phyloP scores from a whole-genome alignment of 2,797 vertebrate genomes.

The Kryptopterus vitreolus region DNA sequence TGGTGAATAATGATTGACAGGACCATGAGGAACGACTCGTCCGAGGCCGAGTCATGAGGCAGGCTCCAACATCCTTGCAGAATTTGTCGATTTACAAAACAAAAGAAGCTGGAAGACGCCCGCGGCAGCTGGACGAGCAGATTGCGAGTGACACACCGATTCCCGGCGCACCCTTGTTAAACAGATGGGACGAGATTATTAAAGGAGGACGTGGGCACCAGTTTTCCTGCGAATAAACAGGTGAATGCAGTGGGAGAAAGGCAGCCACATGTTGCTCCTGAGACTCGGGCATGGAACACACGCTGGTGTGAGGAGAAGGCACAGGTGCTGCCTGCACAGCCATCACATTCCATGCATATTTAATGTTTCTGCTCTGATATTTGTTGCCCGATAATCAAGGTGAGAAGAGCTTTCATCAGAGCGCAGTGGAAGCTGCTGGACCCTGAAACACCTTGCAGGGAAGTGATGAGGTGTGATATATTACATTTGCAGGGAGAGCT shows the following conservation, averaged over 20 bases:
- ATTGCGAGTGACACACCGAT: not conserved
- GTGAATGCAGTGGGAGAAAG: not conserved
- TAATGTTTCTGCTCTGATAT: slow-evolving; percentile 54
- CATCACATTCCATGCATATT: slow-evolving; percentile 52
- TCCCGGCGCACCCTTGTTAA: slow-evolving; percentile 1
- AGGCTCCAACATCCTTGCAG: slow-evolving; percentile 5
- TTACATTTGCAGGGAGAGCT: slow-evolving; percentile 19
- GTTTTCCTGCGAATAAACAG: not conserved
- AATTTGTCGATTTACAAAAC: slow-evolving; percentile 14
- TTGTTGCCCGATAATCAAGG: slow-evolving; percentile 60
- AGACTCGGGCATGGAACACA: not conserved
- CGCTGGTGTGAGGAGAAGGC: slow-evolving; percentile 19
- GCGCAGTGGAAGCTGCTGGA: not conserved
- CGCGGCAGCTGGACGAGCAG: not conserved
- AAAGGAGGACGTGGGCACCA: not conserved
- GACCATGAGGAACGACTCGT: not conserved
- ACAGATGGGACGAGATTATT: slow-evolving; percentile 42
- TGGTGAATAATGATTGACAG: slow-evolving; percentile 31
- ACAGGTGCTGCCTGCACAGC: slow-evolving; percentile 41
- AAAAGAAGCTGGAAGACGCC: slow-evolving; percentile 4
- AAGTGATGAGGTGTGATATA: slow-evolving; percentile 5
- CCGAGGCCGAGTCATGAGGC: slow-evolving; percentile 11
- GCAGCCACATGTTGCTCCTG: slow-evolving; percentile 19
- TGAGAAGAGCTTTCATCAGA: slow-evolving; percentile 2
- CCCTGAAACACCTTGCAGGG: not conserved